phyloP scores from a whole-genome alignment of 2,113 vertebrate genomes.

The Embiotoca jacksoni region DNA sequence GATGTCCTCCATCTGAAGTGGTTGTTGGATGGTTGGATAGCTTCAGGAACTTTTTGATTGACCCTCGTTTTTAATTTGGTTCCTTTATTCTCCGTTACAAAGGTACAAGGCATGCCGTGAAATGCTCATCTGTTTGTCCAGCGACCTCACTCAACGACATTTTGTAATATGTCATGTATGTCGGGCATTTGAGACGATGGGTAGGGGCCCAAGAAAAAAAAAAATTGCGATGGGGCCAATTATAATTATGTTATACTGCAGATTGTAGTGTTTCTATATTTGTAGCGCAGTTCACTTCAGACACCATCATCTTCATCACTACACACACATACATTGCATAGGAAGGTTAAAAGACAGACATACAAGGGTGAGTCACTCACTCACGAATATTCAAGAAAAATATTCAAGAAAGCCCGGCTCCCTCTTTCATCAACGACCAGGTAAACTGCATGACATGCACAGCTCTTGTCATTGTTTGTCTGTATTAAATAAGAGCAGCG shows the following conservation, averaged over 20 bases:
- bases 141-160: too few species aligned
- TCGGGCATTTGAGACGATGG: too few species aligned
- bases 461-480: not conserved
- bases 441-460: too few species aligned
- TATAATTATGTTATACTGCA: too few species aligned
- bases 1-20: not conserved
- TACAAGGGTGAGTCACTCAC: not conserved
- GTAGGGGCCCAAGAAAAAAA: too few species aligned
- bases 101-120: too few species aligned
- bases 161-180: too few species aligned
- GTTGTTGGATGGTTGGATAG: not conserved
- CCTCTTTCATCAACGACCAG: too few species aligned
- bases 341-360: not conserved
- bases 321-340: not conserved
- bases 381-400: not conserved
- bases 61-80: too few species aligned
- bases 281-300: not conserved
- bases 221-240: too few species aligned
- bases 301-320: not conserved
- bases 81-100: too few species aligned
- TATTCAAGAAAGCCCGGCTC: not conserved
- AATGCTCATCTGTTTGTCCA: too few species aligned
- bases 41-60: not conserved
- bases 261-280: not conserved
- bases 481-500: not conserved